Percentiles rank a stretch among this genome's conserved stretches.
phyloP scores from a whole-genome alignment of 2,888 invertebrate species.

The Eulithis prunata region DNA sequence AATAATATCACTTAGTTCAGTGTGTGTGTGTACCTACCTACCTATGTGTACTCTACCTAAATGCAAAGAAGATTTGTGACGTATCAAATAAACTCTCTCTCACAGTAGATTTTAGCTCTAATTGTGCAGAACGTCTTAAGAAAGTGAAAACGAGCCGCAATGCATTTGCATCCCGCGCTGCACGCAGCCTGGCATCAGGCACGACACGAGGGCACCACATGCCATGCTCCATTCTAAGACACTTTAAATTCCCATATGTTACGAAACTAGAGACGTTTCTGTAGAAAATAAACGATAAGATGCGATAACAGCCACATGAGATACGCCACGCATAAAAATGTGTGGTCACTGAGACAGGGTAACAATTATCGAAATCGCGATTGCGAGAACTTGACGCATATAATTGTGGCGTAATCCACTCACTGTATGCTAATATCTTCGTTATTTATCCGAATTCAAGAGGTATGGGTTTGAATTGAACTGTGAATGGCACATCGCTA shows the following conservation, averaged over 20 bases:
- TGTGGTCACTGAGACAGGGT: constrained; percentile 25
- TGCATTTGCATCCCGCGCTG: constrained; percentile 24
- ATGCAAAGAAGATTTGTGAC: constrained; percentile 10
- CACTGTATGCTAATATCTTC: too few species aligned
- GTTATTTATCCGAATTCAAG: too few species aligned
- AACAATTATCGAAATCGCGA: too few species aligned
- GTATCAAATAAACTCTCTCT: constrained; percentile 13
- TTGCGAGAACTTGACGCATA: too few species aligned
- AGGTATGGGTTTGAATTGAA: too few species aligned
- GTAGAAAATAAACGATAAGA: constrained; percentile 25
- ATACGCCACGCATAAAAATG: neutral
- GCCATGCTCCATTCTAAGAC: neutral
- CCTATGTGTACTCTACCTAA: neutral
- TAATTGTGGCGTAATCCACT: too few species aligned
- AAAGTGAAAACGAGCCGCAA: constrained; percentile 37
- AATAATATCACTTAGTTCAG: too few species aligned
- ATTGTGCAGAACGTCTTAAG: constrained; percentile 33
- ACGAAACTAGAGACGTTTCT: constrained; percentile 8
- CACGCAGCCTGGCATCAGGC: neutral
- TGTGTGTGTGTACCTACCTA: neutral
- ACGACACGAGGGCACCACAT: neutral
- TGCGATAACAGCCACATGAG: constrained; percentile 27
- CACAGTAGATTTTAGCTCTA: constrained; percentile 26
- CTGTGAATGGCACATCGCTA: too few species aligned
- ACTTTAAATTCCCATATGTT: constrained; percentile 1